These are phyloP conservation scores for Mellivora capensis DNA, from an alignment of 2,113 vertebrate genomes.

Conservation along the genomic window DNA sequence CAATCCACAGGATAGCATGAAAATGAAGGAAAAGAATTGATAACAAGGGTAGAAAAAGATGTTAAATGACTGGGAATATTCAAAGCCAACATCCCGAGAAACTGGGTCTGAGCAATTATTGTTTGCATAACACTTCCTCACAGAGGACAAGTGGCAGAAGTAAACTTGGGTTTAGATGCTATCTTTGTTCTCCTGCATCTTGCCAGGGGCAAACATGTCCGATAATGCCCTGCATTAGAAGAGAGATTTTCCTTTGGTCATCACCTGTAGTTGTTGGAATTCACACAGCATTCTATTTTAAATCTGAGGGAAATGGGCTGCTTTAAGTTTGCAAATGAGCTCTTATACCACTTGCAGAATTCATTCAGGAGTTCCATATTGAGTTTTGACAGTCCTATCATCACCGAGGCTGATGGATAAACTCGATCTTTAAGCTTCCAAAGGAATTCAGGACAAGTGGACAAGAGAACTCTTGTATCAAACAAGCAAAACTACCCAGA, in stretches of 20 bases:
- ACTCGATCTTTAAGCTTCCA: conserved; percentile 30
- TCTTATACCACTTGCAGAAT: background rate
- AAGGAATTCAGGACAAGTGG: conserved; percentile 35
- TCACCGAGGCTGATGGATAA: background rate
- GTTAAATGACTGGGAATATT: background rate
- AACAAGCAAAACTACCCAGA: background rate
- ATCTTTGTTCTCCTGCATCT: background rate
- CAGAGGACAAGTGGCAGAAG: background rate
- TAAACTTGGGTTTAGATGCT: too few relatives aligned
- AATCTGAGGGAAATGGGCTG: background rate
- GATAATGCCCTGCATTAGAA: background rate
- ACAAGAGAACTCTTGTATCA: background rate
- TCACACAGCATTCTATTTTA: background rate
- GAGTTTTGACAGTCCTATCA: background rate
- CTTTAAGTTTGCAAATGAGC: background rate
- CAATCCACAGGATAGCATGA: background rate
- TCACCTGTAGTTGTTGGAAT: background rate
- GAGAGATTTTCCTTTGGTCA: background rate
- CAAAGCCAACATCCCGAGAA: background rate
- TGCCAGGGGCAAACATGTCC: background rate
- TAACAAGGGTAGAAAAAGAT: background rate
- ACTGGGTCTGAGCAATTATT: background rate
- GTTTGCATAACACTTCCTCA: background rate
- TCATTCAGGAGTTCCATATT: background rate
- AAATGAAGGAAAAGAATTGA: background rate